These are phyloP conservation scores for Drosophila subsilvestris DNA, from an alignment of 2,888 invertebrate genomes.

Conservation along the genomic window DNA sequence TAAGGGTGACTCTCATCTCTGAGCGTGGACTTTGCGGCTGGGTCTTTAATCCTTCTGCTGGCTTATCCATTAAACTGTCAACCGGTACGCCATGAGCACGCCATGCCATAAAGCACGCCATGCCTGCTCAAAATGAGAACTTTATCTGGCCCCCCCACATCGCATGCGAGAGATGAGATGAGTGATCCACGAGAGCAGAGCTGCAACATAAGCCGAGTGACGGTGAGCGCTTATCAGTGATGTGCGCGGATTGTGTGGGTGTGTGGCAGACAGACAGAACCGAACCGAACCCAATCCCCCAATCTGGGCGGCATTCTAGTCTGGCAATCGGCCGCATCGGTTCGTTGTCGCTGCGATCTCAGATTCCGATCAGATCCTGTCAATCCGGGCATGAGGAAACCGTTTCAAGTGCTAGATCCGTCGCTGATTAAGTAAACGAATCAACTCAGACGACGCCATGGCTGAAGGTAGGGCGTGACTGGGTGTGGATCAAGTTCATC, in stretches of 20 bases:
- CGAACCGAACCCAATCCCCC: constrained; percentile 8
- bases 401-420: background rate
- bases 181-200: constrained; percentile 46
- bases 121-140: constrained; percentile 14
- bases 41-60: constrained; percentile 15
- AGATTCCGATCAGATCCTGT: background rate
- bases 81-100: constrained; percentile 20
- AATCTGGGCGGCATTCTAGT: constrained; percentile 42
- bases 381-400: background rate
- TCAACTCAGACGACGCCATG: constrained; percentile 40
- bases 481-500: constrained; percentile 34
- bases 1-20: too few species aligned
- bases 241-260: constrained; percentile 51
- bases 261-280: constrained; percentile 17
- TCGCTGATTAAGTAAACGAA: background rate
- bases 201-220: constrained; percentile 53
- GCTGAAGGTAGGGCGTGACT: constrained; percentile 57
- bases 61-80: constrained; percentile 34
- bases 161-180: constrained; percentile 36
- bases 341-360: constrained; percentile 20
- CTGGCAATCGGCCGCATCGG: constrained; percentile 31
- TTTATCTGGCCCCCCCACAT: constrained; percentile 21
- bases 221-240: constrained; percentile 64
- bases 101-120: constrained; percentile 22
- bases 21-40: constrained; percentile 2